Evolutionary conservation across 2,113 vertebrate genomes (phyloP).

Genomic region (Stictonetta naevosa): DNA sequence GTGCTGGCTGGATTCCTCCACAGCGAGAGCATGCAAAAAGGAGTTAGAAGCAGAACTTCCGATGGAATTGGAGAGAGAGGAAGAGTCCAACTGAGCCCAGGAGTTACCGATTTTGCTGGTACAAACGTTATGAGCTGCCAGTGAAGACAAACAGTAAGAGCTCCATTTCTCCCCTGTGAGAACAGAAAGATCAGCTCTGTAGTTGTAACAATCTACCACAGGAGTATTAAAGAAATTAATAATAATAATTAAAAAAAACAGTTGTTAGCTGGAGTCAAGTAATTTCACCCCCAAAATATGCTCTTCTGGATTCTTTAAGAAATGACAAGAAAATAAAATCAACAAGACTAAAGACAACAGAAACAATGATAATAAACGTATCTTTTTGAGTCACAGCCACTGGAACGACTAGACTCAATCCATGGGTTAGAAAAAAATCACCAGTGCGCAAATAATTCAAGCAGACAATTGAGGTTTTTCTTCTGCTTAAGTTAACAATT

Average conservation of each 20-base stretch:
- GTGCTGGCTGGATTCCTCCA: conserved; percentile 55
- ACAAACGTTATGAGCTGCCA: conserved; percentile 74
- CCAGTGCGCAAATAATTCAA: background rate
- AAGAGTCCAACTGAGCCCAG: background rate
- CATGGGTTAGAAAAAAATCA: background rate
- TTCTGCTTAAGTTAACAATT: background rate
- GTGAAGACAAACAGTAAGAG: conserved; percentile 75
- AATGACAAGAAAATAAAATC: background rate
- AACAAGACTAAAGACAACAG: background rate
- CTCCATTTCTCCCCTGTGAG: conserved; percentile 78
- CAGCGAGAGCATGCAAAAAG: conserved; percentile 68
- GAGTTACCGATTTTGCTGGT: conserved; percentile 32
- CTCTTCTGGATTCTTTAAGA: background rate
- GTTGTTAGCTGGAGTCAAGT: background rate
- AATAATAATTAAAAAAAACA: background rate
- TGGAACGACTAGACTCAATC: background rate
- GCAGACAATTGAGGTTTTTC: background rate
- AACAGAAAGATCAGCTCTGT: background rate
- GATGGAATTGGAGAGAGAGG: background rate
- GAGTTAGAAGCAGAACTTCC: conserved; percentile 74
- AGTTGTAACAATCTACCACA: background rate
- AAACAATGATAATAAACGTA: background rate
- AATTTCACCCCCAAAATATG: background rate
- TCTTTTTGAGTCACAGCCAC: background rate
- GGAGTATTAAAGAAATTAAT: background rate